phyloP scores from a whole-genome alignment of 1,140 invertebrate species.

The Zophobas atratus region DNA sequence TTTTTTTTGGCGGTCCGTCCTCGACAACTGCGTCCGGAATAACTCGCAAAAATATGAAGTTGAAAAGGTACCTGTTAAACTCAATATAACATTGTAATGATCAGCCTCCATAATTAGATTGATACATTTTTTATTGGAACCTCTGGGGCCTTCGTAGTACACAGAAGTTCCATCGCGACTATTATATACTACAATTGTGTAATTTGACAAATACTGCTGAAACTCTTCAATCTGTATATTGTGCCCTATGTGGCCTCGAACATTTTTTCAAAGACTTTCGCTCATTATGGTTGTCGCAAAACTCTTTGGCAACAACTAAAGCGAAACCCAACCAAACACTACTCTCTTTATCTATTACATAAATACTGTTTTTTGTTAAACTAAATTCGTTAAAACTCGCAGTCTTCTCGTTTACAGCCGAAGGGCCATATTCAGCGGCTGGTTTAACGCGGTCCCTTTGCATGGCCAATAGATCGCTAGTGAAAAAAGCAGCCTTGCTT shows the following conservation, averaged over 20 bases:
- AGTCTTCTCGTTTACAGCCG: no score
- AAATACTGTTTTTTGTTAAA: no score
- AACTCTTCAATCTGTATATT: background rate
- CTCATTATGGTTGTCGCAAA: background rate
- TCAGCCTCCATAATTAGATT: background rate
- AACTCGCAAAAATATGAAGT: constrained; percentile 7
- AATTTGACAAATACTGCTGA: background rate
- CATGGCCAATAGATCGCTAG: no score
- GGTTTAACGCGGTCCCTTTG: no score
- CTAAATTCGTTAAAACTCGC: no score
- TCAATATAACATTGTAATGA: constrained; percentile 3
- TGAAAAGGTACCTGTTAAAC: constrained; percentile 6
- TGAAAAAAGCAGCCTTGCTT: no score
- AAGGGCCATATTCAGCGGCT: no score
- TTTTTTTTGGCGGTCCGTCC: background rate
- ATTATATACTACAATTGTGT: background rate
- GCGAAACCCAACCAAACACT: background rate
- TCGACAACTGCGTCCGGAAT: background rate
- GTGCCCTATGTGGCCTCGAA: background rate
- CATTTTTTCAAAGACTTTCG: background rate
- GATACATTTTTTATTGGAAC: background rate
- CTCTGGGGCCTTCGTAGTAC: background rate
- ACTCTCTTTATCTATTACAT: no score
- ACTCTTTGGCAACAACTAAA: constrained; percentile 4
- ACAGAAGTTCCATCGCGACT: background rate